These are phyloP conservation scores for Rhyacophila evoluta DNA, from an alignment of 2,888 invertebrate genomes.

Conservation along the genomic window DNA sequence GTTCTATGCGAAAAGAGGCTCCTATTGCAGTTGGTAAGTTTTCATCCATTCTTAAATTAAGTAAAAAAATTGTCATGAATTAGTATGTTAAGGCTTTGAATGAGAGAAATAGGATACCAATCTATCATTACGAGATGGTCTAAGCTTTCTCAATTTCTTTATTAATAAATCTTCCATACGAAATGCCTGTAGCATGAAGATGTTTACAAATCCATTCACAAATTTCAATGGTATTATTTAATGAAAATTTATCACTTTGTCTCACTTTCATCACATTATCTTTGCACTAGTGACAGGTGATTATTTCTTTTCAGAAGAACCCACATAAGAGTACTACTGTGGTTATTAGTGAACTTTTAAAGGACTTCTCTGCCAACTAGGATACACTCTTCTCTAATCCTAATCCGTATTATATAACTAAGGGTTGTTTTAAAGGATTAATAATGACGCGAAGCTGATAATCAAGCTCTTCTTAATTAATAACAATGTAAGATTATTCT, in stretches of 20 bases:
- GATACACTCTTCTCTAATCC: neutral
- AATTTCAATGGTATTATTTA: no score
- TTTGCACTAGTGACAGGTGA: no score
- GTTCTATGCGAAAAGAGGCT: slow-evolving; percentile 54
- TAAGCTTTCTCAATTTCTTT: no score
- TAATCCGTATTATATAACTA: neutral
- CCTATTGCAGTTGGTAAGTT: slow-evolving; percentile 52
- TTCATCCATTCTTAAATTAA: neutral
- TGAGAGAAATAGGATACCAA: no score
- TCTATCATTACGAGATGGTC: no score
- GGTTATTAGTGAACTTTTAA: neutral
- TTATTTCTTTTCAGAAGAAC: slow-evolving; percentile 33
- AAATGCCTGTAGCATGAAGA: no score
- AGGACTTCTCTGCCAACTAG: neutral
- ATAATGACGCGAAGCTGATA: slow-evolving; percentile 8
- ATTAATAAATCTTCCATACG: no score
- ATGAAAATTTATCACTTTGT: no score
- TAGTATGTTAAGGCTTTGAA: no score
- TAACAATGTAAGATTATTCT: slow-evolving; percentile 14
- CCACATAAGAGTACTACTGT: slow-evolving; percentile 2
- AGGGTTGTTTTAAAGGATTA: neutral
- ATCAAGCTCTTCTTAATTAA: slow-evolving; percentile 20
- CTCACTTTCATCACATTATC: no score
- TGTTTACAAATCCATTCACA: no score
- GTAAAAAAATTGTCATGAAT: no score